phyloP scores from a whole-genome alignment of 1,140 invertebrate genomes.

The Acromyrmex charruanus region DNA sequence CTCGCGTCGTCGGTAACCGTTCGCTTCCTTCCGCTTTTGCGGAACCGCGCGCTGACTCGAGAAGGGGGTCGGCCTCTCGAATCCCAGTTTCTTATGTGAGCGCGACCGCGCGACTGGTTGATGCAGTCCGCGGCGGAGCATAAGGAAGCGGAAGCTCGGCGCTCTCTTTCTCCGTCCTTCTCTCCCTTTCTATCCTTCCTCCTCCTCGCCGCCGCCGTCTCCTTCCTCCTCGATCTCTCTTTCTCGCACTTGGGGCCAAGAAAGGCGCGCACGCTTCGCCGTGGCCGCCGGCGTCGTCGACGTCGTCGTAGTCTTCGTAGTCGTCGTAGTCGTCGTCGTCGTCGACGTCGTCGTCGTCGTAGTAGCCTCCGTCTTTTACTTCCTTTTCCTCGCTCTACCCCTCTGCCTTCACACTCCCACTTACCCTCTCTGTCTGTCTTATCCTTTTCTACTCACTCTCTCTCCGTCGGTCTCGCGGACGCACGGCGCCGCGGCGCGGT shows the following conservation, averaged over 20 bases:
- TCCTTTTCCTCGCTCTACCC: constrained; percentile 67
- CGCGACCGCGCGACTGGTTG: constrained; percentile 86
- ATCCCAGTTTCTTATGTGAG: constrained; percentile 84
- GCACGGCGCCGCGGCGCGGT: constrained; percentile 52
- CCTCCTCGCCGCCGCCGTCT: constrained; percentile 63
- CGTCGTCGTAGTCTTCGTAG: constrained; percentile 58
- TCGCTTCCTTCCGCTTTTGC: constrained; percentile 61
- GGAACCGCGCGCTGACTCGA: constrained; percentile 68
- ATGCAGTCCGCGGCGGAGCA: constrained; percentile 85
- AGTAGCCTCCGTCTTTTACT: constrained; percentile 74
- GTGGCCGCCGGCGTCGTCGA: constrained; percentile 81
- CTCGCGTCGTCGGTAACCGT: constrained; percentile 34
- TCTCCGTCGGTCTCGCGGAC: constrained; percentile 33
- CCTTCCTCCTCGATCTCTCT: constrained; percentile 57
- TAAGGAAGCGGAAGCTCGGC: constrained; percentile 86
- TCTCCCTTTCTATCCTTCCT: constrained; percentile 71
- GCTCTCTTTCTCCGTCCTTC: constrained; percentile 77
- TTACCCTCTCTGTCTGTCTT: constrained; percentile 18
- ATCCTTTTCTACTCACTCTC: background rate
- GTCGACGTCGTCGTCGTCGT: constrained; percentile 58
- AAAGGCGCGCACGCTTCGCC: constrained; percentile 86
- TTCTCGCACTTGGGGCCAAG: constrained; percentile 78
- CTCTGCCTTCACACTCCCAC: constrained; percentile 25
- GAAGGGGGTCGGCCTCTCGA: constrained; percentile 74
- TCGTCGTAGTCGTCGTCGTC: background rate